These are phyloP conservation scores for Periophthalmus modestus DNA, from an alignment of 2,113 vertebrate genomes.

Conservation along the genomic window DNA sequence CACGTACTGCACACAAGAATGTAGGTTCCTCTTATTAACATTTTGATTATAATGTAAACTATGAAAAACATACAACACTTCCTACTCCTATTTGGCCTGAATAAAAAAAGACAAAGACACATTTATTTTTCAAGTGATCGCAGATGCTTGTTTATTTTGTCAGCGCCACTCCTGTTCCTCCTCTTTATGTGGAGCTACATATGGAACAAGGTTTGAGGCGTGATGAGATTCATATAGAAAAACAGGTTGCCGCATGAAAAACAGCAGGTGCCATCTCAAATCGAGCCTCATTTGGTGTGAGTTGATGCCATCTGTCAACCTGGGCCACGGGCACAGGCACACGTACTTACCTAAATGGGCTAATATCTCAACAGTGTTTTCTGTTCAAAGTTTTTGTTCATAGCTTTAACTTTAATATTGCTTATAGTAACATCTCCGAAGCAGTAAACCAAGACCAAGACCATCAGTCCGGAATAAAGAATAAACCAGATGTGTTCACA, in stretches of 20 bases:
- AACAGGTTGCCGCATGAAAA: conserved; percentile 29
- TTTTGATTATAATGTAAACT: no score
- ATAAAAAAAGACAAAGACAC: no score
- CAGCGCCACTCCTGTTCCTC: neutral
- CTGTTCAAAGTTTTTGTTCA: neutral
- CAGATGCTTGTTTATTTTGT: neutral
- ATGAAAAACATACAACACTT: no score
- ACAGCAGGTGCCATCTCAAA: conserved; percentile 45
- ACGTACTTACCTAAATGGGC: neutral
- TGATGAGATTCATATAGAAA: conserved; percentile 26
- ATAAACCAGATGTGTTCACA: neutral
- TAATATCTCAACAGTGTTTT: neutral
- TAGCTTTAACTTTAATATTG: neutral
- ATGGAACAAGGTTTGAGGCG: conserved; percentile 23
- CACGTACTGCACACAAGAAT: no score
- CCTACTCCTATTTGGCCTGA: no score
- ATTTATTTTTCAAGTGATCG: no score
- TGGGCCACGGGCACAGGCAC: conserved; percentile 6
- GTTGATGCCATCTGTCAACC: conserved; percentile 13
- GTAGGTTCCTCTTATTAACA: no score
- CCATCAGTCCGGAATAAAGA: no score
- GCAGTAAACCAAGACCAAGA: no score
- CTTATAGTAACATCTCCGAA: neutral
- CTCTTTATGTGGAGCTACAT: conserved; percentile 3
- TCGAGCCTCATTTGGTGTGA: conserved; percentile 16